Evolutionary conservation across 2,888 invertebrate species (phyloP).

Genomic region (Stenodera caucasica): DNA sequence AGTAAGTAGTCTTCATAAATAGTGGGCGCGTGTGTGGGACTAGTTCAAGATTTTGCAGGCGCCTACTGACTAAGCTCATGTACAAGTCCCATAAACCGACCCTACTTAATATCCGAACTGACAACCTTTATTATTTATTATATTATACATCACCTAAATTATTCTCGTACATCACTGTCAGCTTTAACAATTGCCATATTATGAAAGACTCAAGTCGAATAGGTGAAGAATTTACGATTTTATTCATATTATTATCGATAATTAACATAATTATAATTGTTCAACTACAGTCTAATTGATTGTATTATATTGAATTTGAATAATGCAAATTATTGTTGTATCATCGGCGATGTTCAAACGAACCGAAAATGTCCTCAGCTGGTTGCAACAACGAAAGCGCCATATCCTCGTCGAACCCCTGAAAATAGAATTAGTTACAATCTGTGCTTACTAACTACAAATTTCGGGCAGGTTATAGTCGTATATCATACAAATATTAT

Average conservation of each 20-base stretch:
- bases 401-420: slow-evolving; percentile 48
- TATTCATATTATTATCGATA: not conserved
- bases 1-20: slow-evolving; percentile 26
- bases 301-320: not conserved
- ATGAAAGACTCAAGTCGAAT: slow-evolving; percentile 16
- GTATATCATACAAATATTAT: slow-evolving; percentile 6
- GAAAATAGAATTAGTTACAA: slow-evolving; percentile 25
- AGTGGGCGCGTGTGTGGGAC: slow-evolving; percentile 28
- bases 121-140: slow-evolving; percentile 48
- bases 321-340: slow-evolving; percentile 16
- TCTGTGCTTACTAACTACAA: slow-evolving; percentile 7
- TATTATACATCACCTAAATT: slow-evolving; percentile 47
- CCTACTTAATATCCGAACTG: slow-evolving; percentile 45
- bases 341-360: slow-evolving; percentile 24
- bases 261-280: not conserved
- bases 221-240: slow-evolving; percentile 9
- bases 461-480: slow-evolving; percentile 7
- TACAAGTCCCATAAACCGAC: slow-evolving; percentile 35
- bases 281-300: not conserved
- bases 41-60: slow-evolving; percentile 28
- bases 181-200: slow-evolving; percentile 35
- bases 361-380: slow-evolving; percentile 19
- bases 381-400: slow-evolving; percentile 42
- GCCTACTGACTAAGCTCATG: slow-evolving; percentile 28
- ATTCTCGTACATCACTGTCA: slow-evolving; percentile 46